A percentile compares a stretch with the other conserved stretches of the same genome.
Evolutionary conservation across 2,113 vertebrate genomes (phyloP).

Genomic region (Pteronura brasiliensis): DNA sequence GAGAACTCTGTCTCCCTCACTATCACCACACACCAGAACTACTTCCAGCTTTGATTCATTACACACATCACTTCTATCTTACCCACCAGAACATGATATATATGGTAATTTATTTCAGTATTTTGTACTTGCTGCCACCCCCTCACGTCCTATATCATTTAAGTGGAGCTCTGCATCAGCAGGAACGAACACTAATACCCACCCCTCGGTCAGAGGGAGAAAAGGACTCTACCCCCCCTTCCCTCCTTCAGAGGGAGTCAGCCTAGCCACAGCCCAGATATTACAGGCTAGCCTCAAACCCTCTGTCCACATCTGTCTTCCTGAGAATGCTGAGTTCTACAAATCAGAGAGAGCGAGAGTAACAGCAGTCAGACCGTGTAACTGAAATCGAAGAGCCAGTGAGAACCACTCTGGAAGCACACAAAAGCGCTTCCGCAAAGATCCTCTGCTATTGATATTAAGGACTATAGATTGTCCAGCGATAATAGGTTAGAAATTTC

Average conservation of each 20-base stretch:
- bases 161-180: constrained; percentile 61
- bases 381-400: not conserved
- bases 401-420: constrained; percentile 10
- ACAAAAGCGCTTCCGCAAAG: constrained; percentile 16
- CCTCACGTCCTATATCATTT: constrained; percentile 69
- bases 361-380: not conserved
- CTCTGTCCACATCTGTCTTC: constrained; percentile 43
- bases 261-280: not conserved
- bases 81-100: constrained; percentile 73
- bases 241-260: not conserved
- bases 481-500: constrained; percentile 51
- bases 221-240: not conserved
- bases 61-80: constrained; percentile 74
- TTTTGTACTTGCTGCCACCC: constrained; percentile 61
- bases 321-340: constrained; percentile 25
- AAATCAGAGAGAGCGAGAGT: not conserved
- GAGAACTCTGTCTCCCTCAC: constrained; percentile 46
- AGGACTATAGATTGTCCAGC: not conserved
- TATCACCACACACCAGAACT: constrained; percentile 50
- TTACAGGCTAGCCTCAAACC: not conserved
- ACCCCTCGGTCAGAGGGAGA: constrained; percentile 20
- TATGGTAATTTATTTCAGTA: constrained; percentile 77
- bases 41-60: constrained; percentile 74
- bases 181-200: constrained; percentile 38
- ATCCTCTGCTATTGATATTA: constrained; percentile 24